Percentiles rank a stretch among this genome's conserved stretches.
Conservation (phyloP, 2,113 vertebrate genomes). For the Lycocorax pyrrhopterus region DNA sequence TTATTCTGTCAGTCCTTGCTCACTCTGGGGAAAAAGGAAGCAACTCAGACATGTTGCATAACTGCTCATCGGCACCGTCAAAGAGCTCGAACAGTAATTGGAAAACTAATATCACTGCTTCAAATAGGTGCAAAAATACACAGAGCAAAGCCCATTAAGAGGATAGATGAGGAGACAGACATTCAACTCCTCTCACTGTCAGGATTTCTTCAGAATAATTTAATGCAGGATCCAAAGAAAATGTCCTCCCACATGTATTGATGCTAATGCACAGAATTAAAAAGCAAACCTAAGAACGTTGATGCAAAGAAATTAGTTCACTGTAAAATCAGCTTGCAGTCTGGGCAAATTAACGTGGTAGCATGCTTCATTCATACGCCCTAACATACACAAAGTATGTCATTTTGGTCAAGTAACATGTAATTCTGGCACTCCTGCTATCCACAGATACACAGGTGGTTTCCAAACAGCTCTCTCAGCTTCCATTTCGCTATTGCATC, state of each 20-base stretch:
- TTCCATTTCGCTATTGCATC: not conserved
- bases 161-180: slow-evolving; percentile 2
- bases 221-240: not conserved
- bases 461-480: not conserved
- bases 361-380: not conserved
- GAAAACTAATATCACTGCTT: slow-evolving; percentile 1
- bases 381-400: not conserved
- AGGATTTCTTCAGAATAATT: slow-evolving; percentile 21
- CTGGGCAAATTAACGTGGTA: not conserved
- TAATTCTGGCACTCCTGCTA: not conserved
- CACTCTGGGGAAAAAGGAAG: not conserved
- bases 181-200: not conserved
- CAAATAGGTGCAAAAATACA: slow-evolving; percentile 26
- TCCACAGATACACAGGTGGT: not conserved
- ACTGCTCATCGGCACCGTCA: not conserved
- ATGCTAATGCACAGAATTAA: slow-evolving; percentile 35
- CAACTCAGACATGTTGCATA: slow-evolving; percentile 9
- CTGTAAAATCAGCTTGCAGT: not conserved
- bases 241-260: not conserved
- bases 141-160: not conserved
- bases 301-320: not conserved
- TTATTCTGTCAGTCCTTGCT: not conserved
- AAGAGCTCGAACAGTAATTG: not conserved
- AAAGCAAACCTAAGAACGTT: not conserved
- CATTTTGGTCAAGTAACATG: not conserved